These are phyloP conservation scores for Leucosticte australis DNA, from an alignment of 2,113 vertebrate genomes.

Conservation along the genomic window DNA sequence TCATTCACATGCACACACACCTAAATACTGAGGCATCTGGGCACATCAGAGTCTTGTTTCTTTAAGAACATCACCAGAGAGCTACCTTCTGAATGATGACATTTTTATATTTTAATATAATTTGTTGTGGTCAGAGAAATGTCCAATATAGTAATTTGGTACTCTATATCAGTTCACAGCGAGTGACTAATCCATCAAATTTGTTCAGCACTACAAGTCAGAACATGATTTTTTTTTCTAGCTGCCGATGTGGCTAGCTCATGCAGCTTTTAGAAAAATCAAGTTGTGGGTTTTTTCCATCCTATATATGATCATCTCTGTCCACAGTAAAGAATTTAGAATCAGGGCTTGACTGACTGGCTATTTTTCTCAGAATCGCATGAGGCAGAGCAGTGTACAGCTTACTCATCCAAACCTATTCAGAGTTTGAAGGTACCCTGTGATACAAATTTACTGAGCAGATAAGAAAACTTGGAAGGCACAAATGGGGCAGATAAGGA, in stretches of 20 bases:
- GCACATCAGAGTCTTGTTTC: background rate
- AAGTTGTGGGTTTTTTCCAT: background rate
- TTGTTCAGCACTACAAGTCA: conserved; percentile 19
- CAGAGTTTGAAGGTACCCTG: conserved; percentile 13
- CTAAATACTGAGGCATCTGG: background rate
- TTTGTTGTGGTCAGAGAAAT: background rate
- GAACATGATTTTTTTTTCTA: background rate
- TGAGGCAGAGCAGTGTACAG: background rate
- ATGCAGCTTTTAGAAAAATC: background rate
- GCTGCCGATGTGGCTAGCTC: background rate
- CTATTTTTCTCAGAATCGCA: background rate
- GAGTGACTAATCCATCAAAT: conserved; percentile 29
- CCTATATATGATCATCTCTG: conserved; percentile 1
- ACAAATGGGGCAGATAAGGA: conserved; percentile 40
- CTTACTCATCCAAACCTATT: conserved; percentile 8
- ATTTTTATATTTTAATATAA: conserved; percentile 29
- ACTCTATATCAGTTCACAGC: background rate
- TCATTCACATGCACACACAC: background rate
- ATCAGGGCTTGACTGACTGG: conserved; percentile 1
- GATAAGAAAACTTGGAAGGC: conserved; percentile 54
- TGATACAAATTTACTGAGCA: conserved; percentile 13
- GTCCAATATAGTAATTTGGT: conserved; percentile 4
- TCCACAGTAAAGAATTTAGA: background rate
- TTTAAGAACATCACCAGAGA: background rate
- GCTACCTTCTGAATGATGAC: background rate